Base-by-base conservation (phyloP, 2,797 vertebrate species). In the Pelobates cultripes region DNA sequence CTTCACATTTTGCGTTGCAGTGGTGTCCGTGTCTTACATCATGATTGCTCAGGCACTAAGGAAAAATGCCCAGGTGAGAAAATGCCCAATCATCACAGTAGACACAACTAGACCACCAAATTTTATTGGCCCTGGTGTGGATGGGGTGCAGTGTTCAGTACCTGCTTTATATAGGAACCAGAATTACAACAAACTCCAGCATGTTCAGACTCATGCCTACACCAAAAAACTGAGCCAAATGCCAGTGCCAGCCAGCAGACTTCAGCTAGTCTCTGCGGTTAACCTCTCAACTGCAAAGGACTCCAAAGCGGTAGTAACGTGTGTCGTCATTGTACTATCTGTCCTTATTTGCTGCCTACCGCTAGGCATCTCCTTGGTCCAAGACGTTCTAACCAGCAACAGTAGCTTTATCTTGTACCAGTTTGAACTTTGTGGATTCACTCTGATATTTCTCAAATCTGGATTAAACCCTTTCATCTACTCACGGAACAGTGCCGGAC, bases 401-500 rank as follows among this genome's bases (percentile, higher is more conserved):
- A 93, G 94, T 28, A 94, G 92, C 85, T 97, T 97, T 68, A 87
- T 96, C 71, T 96, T 98, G 79, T 96, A 97, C 91, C 98, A 99
- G 91, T 96, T 99, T 5, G 97, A 99, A 88, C 91, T 99, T 60
- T 97, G 97, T 4, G 96, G 97, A 28, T 97, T 99, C 81, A 96
- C 97, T 14, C 96, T 99, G 0, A 95, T 98, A 83, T 97, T 99
- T 83, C 94, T 99, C 84, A 99, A 99, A 82, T 99, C 97, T 0
- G 97, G 97, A 77, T 93, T 99, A 87, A 99, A 99, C 83, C 98
- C 98, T 2, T 99, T 99, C 60, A 96, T 99, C 75, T 99, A 99
- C 83, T 98, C 98, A 0, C 96, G 98, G 47, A 99, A 97, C 91
- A 99, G 98, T 0, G 94, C 96, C 0, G 98, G 98, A 3, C 94